A percentile compares a stretch with the other conserved stretches of the same genome.
Evolutionary conservation across 2,797 vertebrate species (phyloP).

Genomic region (Lophius americanus): DNA sequence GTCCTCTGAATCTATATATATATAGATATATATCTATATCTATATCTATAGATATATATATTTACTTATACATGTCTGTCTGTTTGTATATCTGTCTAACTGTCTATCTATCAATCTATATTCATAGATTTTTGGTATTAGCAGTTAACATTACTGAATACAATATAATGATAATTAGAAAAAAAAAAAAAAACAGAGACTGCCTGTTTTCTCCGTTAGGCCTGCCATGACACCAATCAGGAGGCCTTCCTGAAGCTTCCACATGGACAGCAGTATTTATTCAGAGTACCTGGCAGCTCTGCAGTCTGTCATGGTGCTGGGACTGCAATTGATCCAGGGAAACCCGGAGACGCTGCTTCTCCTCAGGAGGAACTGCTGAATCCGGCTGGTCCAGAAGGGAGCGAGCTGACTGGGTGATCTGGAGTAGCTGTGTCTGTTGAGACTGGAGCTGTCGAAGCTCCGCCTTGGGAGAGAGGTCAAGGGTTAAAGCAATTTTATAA

Average conservation of each 20-base stretch:
- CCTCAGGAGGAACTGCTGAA: conserved; percentile 82
- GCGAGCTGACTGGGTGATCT: conserved; percentile 88
- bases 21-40: no score
- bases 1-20: no score
- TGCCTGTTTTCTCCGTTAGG: no score
- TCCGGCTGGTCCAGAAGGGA: conserved; percentile 90
- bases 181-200: no score
- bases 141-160: no score
- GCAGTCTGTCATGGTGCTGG: conserved; percentile 83
- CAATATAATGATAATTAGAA: no score
- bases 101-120: no score
- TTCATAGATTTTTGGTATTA: no score
- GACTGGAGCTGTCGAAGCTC: conserved; percentile 91
- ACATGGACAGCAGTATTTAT: neutral
- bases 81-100: no score
- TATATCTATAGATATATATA: no score
- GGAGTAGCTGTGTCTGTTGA: conserved; percentile 90
- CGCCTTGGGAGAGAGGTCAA: conserved; percentile 68
- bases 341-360: conserved; percentile 81
- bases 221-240: neutral
- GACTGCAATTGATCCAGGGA: conserved; percentile 85
- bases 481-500: conserved; percentile 2
- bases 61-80: no score
- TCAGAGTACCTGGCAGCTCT: conserved; percentile 82
- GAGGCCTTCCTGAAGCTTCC: neutral